phyloP scores from a whole-genome alignment of 2,113 vertebrate genomes.

The Nipponia nippon region DNA sequence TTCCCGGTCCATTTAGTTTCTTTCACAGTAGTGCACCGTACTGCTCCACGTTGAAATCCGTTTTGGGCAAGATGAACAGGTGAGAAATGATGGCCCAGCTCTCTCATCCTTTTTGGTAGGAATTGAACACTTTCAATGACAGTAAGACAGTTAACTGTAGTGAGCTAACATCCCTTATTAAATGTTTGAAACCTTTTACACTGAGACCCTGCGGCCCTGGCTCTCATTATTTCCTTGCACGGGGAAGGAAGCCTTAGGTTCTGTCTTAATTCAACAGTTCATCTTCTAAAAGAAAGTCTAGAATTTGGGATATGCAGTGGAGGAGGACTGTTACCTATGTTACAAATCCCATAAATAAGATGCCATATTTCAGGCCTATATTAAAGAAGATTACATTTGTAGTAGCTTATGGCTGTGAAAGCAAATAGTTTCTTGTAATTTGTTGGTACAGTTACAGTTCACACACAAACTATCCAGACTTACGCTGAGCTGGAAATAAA shows the following conservation, averaged over 20 bases:
- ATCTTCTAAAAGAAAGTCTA: not conserved
- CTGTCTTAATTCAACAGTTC: not conserved
- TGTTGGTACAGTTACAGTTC: not conserved
- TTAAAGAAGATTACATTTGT: not conserved
- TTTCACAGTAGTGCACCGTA: not conserved
- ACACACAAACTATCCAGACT: not conserved
- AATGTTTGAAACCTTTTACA: not conserved
- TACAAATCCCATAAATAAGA: not conserved
- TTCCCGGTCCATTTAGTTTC: not conserved
- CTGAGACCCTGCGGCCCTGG: not conserved
- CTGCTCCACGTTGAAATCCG: rapidly evolving
- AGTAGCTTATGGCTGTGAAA: not conserved
- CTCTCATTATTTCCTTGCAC: not conserved
- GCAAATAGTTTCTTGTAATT: not conserved
- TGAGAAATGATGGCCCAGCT: not conserved
- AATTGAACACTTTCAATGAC: not conserved
- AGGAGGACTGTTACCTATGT: not conserved
- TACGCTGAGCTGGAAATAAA: not conserved
- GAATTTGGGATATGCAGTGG: not conserved
- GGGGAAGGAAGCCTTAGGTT: not conserved
- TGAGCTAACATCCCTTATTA: not conserved
- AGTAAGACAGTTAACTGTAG: not conserved
- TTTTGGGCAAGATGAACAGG: not conserved
- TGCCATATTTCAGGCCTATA: not conserved
- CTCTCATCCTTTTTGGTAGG: not conserved